Evolutionary conservation across 30 jellyfish, hydroid and myxozoan genomes (phyloP).

Genomic region (Chironex yamaguchii): DNA sequence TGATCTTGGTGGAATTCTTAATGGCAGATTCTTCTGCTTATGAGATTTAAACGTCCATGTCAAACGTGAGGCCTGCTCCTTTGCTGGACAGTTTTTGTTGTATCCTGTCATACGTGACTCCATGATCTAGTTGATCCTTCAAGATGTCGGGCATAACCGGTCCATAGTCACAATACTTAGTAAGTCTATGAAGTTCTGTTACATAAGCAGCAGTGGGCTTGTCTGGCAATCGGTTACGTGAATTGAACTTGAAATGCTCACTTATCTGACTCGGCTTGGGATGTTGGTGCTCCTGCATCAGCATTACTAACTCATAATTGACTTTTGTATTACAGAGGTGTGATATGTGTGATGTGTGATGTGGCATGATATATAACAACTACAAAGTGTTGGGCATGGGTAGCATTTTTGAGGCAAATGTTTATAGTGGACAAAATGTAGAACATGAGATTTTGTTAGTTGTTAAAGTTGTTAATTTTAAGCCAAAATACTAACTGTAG

Average conservation of each 20-base stretch:
- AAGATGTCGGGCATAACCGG: background rate
- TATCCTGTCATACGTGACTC: conserved; percentile 24
- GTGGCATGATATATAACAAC: no score
- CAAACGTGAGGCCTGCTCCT: conserved; percentile 3
- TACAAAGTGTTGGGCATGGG: no score
- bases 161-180: conserved; percentile 33
- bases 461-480: no score
- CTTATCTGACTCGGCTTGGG: conserved; percentile 55
- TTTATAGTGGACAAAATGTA: no score
- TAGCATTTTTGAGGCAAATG: no score
- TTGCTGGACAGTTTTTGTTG: conserved; percentile 24
- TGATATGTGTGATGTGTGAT: no score
- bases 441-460: no score
- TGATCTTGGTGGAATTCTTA: background rate
- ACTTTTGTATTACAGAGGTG: no score
- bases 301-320: conserved; percentile 32
- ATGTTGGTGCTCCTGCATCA: conserved; percentile 41
- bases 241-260: conserved; percentile 39
- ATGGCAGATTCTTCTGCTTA: conserved; percentile 34
- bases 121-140: conserved; percentile 29
- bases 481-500: no score
- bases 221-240: conserved; percentile 24
- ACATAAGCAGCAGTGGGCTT: conserved; percentile 32
- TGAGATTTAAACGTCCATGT: no score
- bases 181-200: background rate